phyloP scores from a whole-genome alignment of 2,113 vertebrate species.

The Eclectus roratus region DNA sequence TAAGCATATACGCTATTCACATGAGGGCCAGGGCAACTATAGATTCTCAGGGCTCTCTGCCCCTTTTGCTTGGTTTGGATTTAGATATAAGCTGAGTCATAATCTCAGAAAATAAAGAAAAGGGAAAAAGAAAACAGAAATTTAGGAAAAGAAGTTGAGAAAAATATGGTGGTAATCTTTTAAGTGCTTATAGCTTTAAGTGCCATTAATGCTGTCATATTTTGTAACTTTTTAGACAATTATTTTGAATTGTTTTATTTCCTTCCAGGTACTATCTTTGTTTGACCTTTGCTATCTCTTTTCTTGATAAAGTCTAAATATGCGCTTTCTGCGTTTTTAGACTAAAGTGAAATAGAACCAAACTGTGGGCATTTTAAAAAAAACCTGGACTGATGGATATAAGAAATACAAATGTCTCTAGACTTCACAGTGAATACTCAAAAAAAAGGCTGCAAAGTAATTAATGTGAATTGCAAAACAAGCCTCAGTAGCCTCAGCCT shows the following conservation, averaged over 20 bases:
- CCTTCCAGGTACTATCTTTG: slow-evolving; percentile 7
- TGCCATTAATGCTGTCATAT: slow-evolving; percentile 78
- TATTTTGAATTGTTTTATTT: slow-evolving; percentile 52
- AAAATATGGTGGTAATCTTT: slow-evolving; percentile 52
- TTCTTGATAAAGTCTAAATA: neutral
- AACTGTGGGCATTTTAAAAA: neutral
- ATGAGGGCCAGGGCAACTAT: slow-evolving; percentile 58
- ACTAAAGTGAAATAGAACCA: neutral
- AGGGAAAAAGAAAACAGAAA: neutral
- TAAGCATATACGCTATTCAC: slow-evolving; percentile 35
- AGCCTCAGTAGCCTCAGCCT: neutral
- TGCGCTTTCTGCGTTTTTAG: neutral
- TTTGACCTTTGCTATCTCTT: slow-evolving; percentile 12
- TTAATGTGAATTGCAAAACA: neutral
- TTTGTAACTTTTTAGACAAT: slow-evolving; percentile 67
- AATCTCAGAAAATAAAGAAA: slow-evolving; percentile 14
- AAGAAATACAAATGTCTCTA: neutral
- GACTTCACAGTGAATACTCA: neutral
- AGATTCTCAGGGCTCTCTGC: slow-evolving; percentile 77
- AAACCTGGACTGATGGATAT: neutral
- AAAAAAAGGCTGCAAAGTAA: slow-evolving; percentile 31
- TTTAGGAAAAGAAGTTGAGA: neutral
- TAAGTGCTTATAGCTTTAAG: slow-evolving; percentile 81
- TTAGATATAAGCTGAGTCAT: slow-evolving; percentile 35
- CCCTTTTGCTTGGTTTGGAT: slow-evolving; percentile 62